Percentiles rank a stretch among this genome's conserved stretches.
phyloP scores from a whole-genome alignment of 2,888 invertebrate species.

The Dryobotodes eremita region DNA sequence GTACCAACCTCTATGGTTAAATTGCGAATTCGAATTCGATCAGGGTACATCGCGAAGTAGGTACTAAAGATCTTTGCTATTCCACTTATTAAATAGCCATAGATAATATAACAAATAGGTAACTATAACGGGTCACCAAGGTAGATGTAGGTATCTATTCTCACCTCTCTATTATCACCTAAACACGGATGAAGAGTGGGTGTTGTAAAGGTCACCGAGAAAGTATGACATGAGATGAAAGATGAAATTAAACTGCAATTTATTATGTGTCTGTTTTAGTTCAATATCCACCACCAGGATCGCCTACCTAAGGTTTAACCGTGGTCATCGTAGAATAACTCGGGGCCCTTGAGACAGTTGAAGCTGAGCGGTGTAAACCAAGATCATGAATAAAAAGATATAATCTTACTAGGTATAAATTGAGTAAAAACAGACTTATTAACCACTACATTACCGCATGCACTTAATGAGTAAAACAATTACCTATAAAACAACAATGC shows the following conservation, averaged over 20 bases:
- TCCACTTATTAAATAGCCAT: neutral
- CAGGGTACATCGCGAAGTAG: too few relatives aligned
- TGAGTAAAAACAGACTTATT: neutral
- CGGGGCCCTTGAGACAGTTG: too few relatives aligned
- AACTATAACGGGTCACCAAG: too few relatives aligned
- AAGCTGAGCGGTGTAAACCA: neutral
- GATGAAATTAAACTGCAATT: neutral
- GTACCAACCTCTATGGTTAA: neutral
- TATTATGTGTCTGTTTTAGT: neutral
- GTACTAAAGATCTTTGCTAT: neutral
- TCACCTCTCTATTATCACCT: neutral
- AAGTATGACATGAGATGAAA: neutral
- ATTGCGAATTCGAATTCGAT: too few relatives aligned
- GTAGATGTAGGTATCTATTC: too few relatives aligned
- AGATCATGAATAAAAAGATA: neutral
- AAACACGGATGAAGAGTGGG: neutral
- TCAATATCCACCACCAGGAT: neutral
- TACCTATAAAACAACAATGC: neutral
- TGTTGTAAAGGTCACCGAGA: neutral
- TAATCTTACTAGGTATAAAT: neutral
- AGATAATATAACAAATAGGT: too few relatives aligned
- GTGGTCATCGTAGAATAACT: neutral
- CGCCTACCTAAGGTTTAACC: neutral
- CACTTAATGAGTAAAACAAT: neutral
- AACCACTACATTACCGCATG: neutral